phyloP scores from a whole-genome alignment of 1,140 invertebrate species.

The Conus betulinus region DNA sequence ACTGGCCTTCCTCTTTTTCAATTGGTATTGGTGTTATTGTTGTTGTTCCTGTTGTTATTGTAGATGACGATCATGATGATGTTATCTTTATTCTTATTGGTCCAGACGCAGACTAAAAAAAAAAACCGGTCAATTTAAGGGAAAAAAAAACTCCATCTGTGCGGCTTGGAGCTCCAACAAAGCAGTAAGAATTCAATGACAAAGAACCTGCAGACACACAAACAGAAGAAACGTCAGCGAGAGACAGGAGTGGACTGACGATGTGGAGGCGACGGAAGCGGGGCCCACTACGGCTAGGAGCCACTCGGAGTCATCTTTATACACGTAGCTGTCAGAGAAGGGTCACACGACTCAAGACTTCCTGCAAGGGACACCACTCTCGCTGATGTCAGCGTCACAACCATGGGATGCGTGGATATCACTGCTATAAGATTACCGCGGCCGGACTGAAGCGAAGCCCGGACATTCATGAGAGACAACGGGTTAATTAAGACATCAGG shows the following conservation, averaged over 20 bases:
- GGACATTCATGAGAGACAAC: neutral
- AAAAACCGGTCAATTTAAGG: too few relatives aligned
- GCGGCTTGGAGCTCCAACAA: too few relatives aligned
- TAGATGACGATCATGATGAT: too few relatives aligned
- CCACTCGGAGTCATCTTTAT: neutral
- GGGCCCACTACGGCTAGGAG: neutral
- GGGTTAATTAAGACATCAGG: neutral
- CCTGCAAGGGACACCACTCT: neutral
- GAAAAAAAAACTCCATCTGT: too few relatives aligned
- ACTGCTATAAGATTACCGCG: neutral
- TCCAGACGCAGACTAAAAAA: too few relatives aligned
- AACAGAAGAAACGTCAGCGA: neutral
- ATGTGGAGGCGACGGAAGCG: neutral
- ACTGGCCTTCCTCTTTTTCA: too few relatives aligned
- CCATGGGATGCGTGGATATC: neutral
- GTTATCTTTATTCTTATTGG: too few relatives aligned
- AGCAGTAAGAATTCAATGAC: neutral
- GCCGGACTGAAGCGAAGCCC: neutral
- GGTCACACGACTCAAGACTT: neutral
- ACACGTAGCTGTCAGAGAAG: slow-evolving; percentile 21
- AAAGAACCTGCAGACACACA: neutral
- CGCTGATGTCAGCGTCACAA: neutral
- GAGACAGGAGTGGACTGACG: neutral
- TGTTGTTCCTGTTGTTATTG: too few relatives aligned
- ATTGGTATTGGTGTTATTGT: too few relatives aligned